Conservation (phyloP, 2,113 vertebrate genomes). For the Clarias batrachus region DNA sequence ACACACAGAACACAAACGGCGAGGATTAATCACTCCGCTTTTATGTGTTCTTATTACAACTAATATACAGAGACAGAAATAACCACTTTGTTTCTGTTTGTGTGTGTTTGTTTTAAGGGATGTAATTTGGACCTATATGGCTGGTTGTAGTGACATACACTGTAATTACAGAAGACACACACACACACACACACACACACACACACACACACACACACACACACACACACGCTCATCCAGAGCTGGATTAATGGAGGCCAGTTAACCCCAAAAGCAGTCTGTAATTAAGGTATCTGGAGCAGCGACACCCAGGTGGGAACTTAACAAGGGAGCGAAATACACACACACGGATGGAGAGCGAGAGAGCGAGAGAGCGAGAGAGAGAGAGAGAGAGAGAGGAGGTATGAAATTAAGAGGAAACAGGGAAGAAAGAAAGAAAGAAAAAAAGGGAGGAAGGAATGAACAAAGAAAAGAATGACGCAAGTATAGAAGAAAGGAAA, state of each 20-base stretch:
- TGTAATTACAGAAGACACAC: conserved; percentile 4
- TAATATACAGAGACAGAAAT: neutral
- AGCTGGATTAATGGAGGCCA: conserved; percentile 25
- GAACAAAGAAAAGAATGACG: neutral
- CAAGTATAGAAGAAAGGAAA: neutral
- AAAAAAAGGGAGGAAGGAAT: neutral
- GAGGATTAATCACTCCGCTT: neutral
- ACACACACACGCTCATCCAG: neutral
- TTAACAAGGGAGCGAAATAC: neutral
- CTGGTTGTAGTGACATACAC: neutral
- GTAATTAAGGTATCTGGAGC: conserved; percentile 26
- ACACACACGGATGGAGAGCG: neutral
- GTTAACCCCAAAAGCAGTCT: conserved; percentile 32
- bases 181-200: conserved; percentile 1
- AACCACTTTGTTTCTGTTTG: neutral
- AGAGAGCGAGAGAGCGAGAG: neutral
- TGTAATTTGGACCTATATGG: neutral
- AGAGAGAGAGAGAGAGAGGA: neutral
- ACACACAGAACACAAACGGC: neutral
- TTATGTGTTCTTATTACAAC: neutral
- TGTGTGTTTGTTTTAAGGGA: conserved; percentile 2
- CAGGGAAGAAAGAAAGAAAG: neutral
- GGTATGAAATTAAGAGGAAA: neutral
- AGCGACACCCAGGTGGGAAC: conserved; percentile 14
- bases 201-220: conserved; percentile 3